Evolutionary conservation across 2,113 vertebrate genomes (phyloP).

Genomic region (Astatoreochromis straeleni): DNA sequence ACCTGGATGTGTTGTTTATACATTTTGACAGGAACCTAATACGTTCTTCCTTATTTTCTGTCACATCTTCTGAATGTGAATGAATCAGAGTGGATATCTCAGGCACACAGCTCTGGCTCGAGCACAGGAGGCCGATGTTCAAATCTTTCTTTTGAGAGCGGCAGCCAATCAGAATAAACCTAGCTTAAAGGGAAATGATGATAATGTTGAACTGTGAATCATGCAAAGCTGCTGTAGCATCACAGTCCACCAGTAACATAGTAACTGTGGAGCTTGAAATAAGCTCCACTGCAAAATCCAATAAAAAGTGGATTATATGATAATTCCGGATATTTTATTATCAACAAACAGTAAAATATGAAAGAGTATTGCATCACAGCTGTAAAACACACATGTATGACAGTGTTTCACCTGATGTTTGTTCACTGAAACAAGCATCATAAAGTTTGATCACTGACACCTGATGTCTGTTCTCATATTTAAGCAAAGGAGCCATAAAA

Average conservation of each 20-base stretch:
- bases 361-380: background rate
- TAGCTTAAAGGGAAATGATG: accelerated
- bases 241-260: background rate
- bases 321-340: background rate
- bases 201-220: background rate
- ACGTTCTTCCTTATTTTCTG: background rate
- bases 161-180: background rate
- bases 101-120: background rate
- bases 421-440: background rate
- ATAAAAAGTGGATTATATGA: background rate
- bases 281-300: background rate
- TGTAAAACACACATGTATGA: background rate
- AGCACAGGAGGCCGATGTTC: accelerated
- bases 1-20: background rate
- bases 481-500: background rate
- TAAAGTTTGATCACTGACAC: background rate
- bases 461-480: background rate
- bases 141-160: background rate
- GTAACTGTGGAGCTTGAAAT: background rate
- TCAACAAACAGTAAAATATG: background rate
- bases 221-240: background rate
- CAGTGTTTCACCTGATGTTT: background rate
- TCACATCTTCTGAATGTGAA: background rate
- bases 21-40: accelerated
- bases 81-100: background rate